Evolutionary conservation across 1,140 invertebrate species (phyloP).

Genomic region (Eumeta japonica): DNA sequence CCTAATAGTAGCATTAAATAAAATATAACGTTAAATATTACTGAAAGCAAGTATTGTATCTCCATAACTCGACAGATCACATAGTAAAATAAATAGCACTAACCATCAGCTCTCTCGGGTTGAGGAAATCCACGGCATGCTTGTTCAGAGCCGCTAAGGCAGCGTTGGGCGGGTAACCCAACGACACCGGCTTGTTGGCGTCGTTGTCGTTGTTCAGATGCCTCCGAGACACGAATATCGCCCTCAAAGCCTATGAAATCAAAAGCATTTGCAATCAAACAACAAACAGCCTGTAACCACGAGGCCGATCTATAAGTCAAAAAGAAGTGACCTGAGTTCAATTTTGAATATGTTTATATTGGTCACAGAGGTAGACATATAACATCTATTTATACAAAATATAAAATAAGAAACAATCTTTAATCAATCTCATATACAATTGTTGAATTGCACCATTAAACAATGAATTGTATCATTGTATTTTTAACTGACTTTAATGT

Average conservation of each 20-base stretch:
- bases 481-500: no score
- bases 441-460: no score
- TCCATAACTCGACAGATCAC: not conserved
- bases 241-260: constrained; percentile 60
- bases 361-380: not conserved
- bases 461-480: no score
- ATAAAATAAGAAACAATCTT: no score
- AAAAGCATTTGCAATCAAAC: not conserved
- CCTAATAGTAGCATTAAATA: no score
- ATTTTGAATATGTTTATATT: not conserved
- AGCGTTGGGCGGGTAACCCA: constrained; percentile 77
- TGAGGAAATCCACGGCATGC: constrained; percentile 87
- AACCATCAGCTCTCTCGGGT: constrained; percentile 86
- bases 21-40: no score
- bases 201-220: constrained; percentile 49
- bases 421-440: no score
- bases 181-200: constrained; percentile 43
- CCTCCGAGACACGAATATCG: constrained; percentile 61
- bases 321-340: not conserved
- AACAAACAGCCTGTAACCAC: not conserved
- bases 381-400: no score
- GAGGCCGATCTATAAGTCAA: not conserved
- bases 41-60: not conserved
- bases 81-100: constrained; percentile 23
- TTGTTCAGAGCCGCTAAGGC: constrained; percentile 93